Evolutionary conservation across 2,888 invertebrate genomes (phyloP).

Genomic region (Lymantria dispar): DNA sequence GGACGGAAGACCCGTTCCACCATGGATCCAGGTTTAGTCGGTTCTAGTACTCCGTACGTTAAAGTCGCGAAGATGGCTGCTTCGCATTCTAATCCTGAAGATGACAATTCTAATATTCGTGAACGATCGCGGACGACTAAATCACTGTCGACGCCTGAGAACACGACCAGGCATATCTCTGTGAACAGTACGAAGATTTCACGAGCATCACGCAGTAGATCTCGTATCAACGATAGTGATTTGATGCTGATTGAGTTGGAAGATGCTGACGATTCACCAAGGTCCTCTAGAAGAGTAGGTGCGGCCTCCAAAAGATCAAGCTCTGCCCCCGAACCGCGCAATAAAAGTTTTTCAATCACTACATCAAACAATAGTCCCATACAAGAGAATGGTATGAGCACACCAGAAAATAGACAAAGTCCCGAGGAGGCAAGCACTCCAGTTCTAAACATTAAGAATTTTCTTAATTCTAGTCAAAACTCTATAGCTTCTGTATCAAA

Average conservation of each 20-base stretch:
- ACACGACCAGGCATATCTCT: constrained; percentile 39
- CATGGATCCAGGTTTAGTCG: constrained; percentile 34
- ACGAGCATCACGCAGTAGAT: constrained; percentile 46
- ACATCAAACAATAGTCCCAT: constrained; percentile 10
- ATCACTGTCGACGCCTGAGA: constrained; percentile 48
- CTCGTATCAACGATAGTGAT: constrained; percentile 56
- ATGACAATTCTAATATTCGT: neutral
- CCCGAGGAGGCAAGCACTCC: constrained; percentile 60
- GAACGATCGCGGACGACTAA: constrained; percentile 32
- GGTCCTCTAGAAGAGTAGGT: constrained; percentile 37
- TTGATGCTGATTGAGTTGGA: constrained; percentile 35
- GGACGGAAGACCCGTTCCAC: constrained; percentile 44
- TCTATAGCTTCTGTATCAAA: constrained; percentile 29
- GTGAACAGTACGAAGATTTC: constrained; percentile 47
- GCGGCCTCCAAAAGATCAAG: constrained; percentile 17
- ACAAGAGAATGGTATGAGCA: constrained; percentile 38
- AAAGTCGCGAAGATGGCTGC: constrained; percentile 17
- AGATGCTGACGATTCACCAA: constrained; percentile 43
- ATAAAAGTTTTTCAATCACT: neutral
- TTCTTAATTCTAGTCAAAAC: constrained; percentile 52
- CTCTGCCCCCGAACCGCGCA: neutral
- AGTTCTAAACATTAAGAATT: constrained; percentile 57
- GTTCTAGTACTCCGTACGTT: constrained; percentile 58
- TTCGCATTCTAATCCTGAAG: constrained; percentile 29
- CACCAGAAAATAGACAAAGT: constrained; percentile 54